Evolutionary conservation across 2,113 vertebrate species (phyloP).

Genomic region (Mormyrus lacerda): DNA sequence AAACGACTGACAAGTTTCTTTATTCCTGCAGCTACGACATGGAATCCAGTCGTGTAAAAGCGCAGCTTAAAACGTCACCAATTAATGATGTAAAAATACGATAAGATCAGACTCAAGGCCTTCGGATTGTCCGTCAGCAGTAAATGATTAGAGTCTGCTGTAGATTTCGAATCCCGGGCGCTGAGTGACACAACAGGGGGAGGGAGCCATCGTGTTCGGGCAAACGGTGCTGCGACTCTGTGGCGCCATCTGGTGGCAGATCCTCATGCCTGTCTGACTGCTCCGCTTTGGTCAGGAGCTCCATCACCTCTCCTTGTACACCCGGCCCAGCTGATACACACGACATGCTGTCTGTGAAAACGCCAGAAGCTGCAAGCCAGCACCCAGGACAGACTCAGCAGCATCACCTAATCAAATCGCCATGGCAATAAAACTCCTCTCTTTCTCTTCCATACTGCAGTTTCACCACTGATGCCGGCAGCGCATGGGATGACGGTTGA

Average conservation of each 20-base stretch:
- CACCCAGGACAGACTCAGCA: neutral
- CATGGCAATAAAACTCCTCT: neutral
- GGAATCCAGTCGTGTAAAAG: neutral
- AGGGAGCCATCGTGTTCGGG: neutral
- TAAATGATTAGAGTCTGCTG: neutral
- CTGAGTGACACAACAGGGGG: neutral
- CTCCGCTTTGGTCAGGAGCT: neutral
- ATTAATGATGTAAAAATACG: neutral
- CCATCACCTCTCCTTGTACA: neutral
- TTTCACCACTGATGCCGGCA: neutral
- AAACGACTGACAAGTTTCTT: neutral
- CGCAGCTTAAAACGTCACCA: neutral
- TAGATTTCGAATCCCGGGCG: neutral
- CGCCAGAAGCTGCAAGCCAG: neutral
- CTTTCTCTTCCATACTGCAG: neutral
- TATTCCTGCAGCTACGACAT: neutral
- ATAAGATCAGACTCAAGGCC: neutral
- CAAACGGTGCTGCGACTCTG: slow-evolving; percentile 19
- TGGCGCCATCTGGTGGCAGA: slow-evolving; percentile 59
- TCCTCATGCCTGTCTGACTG: slow-evolving; percentile 10
- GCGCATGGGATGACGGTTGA: neutral
- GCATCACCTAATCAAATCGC: neutral
- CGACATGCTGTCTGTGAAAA: neutral
- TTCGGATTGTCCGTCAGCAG: neutral
- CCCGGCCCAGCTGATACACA: neutral